Evolutionary conservation across 2,888 invertebrate species (phyloP).

Genomic region (Microdon myrmicae): DNA sequence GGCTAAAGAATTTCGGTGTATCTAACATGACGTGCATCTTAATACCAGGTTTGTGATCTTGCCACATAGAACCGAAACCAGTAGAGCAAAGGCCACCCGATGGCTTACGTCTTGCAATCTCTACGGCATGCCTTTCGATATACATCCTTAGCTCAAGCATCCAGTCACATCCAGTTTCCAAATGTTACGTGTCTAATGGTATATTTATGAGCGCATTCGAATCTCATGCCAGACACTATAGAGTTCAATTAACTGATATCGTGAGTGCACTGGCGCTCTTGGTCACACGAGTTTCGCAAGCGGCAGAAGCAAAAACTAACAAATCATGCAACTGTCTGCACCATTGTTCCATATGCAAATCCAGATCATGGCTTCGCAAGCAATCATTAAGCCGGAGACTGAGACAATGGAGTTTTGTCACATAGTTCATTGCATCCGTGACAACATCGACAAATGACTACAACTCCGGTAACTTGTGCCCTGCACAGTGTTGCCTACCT

Average conservation of each 20-base stretch:
- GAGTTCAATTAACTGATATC: constrained; percentile 38
- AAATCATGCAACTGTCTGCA: constrained; percentile 28
- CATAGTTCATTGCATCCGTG: constrained; percentile 35
- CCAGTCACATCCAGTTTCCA: no score
- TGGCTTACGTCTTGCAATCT: no score
- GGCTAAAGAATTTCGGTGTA: no score
- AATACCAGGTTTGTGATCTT: no score
- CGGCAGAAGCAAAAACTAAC: constrained; percentile 28
- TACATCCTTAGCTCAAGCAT: no score
- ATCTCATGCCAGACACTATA: constrained; percentile 23
- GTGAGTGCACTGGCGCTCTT: constrained; percentile 22
- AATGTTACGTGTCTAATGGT: constrained; percentile 22
- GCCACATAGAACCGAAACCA: no score
- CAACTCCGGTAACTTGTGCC: no score
- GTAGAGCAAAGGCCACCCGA: no score
- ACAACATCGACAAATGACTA: constrained; percentile 32
- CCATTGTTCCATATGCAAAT: constrained; percentile 48
- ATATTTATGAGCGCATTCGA: constrained; percentile 9
- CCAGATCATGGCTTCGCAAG: constrained; percentile 23
- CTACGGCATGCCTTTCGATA: no score
- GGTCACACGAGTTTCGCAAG: constrained; percentile 34
- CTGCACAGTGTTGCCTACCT: no score
- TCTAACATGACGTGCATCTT: no score
- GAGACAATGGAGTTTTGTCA: constrained; percentile 46
- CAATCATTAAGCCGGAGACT: constrained; percentile 25